These are phyloP conservation scores for Leguminivora glycinivorella DNA, from an alignment of 1,140 invertebrate species.

Conservation along the genomic window DNA sequence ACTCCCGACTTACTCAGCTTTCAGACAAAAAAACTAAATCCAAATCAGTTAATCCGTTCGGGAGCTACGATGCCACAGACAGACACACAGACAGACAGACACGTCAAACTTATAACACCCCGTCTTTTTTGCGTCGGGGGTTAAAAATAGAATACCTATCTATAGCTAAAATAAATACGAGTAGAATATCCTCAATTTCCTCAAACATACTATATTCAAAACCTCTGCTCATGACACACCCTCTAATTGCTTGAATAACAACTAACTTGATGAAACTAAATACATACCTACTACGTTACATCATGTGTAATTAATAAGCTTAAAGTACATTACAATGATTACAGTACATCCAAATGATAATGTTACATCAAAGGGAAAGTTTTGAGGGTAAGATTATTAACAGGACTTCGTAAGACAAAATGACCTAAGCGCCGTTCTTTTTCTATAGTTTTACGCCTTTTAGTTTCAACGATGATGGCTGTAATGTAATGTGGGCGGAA, in stretches of 20 bases:
- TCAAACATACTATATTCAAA: background rate
- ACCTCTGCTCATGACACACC: background rate
- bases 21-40: too few relatives aligned
- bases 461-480: background rate
- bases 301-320: background rate
- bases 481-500: background rate
- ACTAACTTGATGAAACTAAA: background rate
- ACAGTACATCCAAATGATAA: background rate
- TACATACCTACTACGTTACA: background rate
- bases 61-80: too few relatives aligned
- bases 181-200: too few relatives aligned
- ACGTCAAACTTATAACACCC: too few relatives aligned
- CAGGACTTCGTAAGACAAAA: background rate
- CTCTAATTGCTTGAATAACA: background rate
- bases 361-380: slow-evolving; percentile 5
- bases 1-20: too few relatives aligned
- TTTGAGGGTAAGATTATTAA: slow-evolving; percentile 13
- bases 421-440: background rate
- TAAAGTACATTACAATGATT: slow-evolving; percentile 6
- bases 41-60: too few relatives aligned
- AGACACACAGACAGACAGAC: too few relatives aligned
- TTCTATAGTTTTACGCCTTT: background rate
- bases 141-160: too few relatives aligned
- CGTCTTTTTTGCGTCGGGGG: too few relatives aligned
- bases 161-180: too few relatives aligned